Evolutionary conservation across 2,797 vertebrate species (phyloP).

Genomic region (Myotis findleyi): DNA sequence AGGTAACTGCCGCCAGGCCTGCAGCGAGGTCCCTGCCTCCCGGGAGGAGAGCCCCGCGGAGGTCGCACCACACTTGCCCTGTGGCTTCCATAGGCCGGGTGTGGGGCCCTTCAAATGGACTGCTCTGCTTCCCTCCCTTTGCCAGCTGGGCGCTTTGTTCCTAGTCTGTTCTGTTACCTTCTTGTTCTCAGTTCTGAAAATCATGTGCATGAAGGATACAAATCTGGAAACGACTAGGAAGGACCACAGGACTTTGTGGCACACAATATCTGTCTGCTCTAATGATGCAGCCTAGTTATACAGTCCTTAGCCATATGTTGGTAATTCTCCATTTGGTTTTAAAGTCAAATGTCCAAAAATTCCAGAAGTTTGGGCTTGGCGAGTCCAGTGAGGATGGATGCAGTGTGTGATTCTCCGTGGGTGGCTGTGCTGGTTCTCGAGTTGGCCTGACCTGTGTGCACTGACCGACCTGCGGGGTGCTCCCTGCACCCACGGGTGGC

Average conservation of each 20-base stretch:
- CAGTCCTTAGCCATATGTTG: fast-evolving
- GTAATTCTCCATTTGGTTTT: not conserved
- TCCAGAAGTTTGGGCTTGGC: not conserved
- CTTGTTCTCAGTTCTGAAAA: not conserved
- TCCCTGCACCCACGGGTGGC: fast-evolving
- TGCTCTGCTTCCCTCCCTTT: not conserved
- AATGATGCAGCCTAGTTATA: not conserved
- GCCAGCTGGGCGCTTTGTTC: not conserved
- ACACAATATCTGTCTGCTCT: not conserved
- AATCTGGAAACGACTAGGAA: not conserved
- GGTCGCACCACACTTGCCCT: fast-evolving
- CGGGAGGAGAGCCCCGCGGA: not conserved
- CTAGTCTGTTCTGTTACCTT: not conserved
- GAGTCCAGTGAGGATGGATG: too few species aligned
- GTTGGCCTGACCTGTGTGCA: not conserved
- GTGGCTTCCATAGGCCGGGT: not conserved
- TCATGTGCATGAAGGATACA: not conserved
- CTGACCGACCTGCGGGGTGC: too few species aligned
- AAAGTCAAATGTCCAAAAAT: not conserved
- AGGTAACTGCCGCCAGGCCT: conserved; percentile 87
- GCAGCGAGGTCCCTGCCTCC: not conserved
- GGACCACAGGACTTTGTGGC: not conserved
- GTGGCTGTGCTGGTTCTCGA: not conserved
- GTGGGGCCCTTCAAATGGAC: not conserved
- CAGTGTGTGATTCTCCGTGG: fast-evolving